Evolutionary conservation across 2,797 vertebrate genomes (phyloP), one percentile per base, ranked within the genome.

Genomic region (Squalus acanthias): DNA sequence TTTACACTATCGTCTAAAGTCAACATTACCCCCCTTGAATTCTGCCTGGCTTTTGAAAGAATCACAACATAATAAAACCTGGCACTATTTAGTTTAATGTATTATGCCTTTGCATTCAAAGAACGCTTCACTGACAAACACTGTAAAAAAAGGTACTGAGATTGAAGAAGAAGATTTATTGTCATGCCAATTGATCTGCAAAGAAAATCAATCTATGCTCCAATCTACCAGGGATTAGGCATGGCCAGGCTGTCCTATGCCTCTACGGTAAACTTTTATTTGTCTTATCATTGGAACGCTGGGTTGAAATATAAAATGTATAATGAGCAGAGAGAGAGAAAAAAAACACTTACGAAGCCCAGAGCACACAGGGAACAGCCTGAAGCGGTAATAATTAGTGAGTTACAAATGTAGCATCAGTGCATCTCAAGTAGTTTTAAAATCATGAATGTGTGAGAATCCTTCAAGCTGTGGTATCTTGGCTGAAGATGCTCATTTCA

Each of bases 11-110:
- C 10, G 39, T 7, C 12, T 29, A 60, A 89, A 3, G 29, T 60
- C 12, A 89, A 89, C 8, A 33, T 60, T 33, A 29, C n/a, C 12
- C 53, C 53, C 46, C 57, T 60, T 89, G 29, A 60, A 29, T 89
- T 89, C 29, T 89, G n/a, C 12, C 87, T 33, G 12, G 53, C n/a
- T 60, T 98, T 98, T 98, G 98, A 98, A 98, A 98, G 97, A 98
- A 97, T 97, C 97, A 97, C 98, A 98, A 98, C 98, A 97, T 98
- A 98, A 98, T 97, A 98, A 97, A 98, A 98, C 97, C 97, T 98
- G 98, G 98, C 98, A 98, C 97, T 98, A 98, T 98, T 98, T 98
- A 98, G 97, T 98, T 98, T 98, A 98, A 97, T 98, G 97, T 97
- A 98, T 98, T 98, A 98, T 98, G 97, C 97, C 96, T 97, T 97